phyloP scores from a whole-genome alignment of 2,797 vertebrate genomes.

The Lindbergichthys nudifrons region DNA sequence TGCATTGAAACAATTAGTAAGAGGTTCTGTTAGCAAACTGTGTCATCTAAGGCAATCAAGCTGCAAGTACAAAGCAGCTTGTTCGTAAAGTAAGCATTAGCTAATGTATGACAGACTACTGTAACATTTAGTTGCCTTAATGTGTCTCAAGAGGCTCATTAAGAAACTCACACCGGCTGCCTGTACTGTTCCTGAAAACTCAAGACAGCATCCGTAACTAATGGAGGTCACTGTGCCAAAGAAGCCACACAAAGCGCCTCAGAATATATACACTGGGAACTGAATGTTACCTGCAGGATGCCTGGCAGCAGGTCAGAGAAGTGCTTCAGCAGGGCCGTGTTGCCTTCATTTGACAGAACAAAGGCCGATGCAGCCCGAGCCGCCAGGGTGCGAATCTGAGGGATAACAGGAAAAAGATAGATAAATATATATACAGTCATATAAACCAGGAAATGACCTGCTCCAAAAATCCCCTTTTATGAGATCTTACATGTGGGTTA shows the following conservation, averaged over 20 bases:
- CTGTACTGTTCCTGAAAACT: not conserved
- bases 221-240: not conserved
- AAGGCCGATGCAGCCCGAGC: conserved; percentile 95
- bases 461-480: rapidly evolving
- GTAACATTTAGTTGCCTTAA: conserved; percentile 5
- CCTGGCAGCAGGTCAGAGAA: conserved; percentile 96
- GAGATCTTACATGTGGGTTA: conserved; percentile 87
- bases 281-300: conserved; percentile 90
- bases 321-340: conserved; percentile 94
- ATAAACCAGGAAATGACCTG: rapidly evolving
- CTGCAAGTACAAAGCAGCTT: no score
- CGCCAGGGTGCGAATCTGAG: conserved; percentile 92
- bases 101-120: not conserved
- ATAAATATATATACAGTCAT: not conserved
- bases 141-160: not conserved
- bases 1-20: no score
- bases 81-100: not conserved
- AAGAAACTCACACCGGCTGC: not conserved
- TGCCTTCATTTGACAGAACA: conserved; percentile 95
- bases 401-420: rapidly evolving
- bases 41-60: no score
- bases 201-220: not conserved
- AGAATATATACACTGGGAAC: rapidly evolving
- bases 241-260: not conserved
- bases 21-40: no score